These are phyloP conservation scores for Drosophila flavopinicola DNA, from an alignment of 2,888 invertebrate species.

Conservation along the genomic window DNA sequence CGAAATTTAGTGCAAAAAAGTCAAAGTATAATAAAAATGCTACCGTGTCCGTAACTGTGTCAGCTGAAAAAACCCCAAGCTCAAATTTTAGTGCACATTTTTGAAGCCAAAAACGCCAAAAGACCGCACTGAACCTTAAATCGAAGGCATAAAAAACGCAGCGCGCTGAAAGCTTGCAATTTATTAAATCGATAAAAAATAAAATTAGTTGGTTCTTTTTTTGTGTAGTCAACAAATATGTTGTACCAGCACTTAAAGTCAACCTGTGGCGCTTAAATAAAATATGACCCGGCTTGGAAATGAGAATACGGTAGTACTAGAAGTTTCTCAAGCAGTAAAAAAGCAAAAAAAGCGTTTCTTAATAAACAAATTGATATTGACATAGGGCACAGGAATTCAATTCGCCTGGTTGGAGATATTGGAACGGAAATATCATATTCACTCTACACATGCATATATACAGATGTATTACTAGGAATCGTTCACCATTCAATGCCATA, in stretches of 20 bases:
- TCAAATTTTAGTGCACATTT: constrained; percentile 41
- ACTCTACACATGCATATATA: background rate
- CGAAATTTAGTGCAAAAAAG: constrained; percentile 49
- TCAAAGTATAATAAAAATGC: constrained; percentile 52
- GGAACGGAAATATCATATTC: too few relatives aligned
- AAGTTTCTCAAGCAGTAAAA: background rate
- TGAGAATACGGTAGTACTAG: background rate
- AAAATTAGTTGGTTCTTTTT: constrained; percentile 16
- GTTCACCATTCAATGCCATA: background rate
- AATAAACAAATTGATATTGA: too few relatives aligned
- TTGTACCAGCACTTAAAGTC: constrained; percentile 33
- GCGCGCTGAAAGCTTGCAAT: constrained; percentile 44
- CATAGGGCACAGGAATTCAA: too few relatives aligned
- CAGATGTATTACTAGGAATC: background rate
- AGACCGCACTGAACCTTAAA: constrained; percentile 48
- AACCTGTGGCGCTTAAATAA: constrained; percentile 33
- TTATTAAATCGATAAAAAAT: constrained; percentile 74
- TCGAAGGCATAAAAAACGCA: constrained; percentile 53
- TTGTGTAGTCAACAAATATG: constrained; percentile 32
- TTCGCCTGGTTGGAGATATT: too few relatives aligned
- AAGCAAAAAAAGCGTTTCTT: too few relatives aligned
- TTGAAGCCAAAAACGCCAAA: constrained; percentile 31
- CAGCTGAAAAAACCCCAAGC: constrained; percentile 45
- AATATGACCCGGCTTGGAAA: background rate
- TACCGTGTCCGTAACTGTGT: constrained; percentile 65